Base-by-base conservation (phyloP, 1,140 invertebrate genomes). In the Globodera rostochiensis region DNA sequence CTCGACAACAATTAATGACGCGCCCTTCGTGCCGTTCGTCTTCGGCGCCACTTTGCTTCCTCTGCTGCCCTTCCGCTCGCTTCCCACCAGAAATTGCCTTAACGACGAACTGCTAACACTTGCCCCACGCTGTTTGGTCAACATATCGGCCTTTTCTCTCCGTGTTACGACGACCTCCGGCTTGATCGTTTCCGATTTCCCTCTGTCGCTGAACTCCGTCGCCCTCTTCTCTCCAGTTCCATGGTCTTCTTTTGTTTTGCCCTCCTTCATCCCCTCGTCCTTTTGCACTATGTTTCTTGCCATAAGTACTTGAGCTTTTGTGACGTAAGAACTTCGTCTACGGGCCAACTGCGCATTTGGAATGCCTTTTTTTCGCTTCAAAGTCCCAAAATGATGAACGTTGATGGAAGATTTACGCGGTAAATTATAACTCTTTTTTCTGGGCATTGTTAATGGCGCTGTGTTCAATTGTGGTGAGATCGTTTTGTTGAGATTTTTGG, bases 1-100 rank as follows among this genome's bases (percentile, higher is more conserved):
- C 45, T 21, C 21, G 15, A 46, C 66, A 53, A 8, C 36, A 36
- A 36, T 36, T 36, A 36, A 36, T 1, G 36, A 36, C 36, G 36
- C 36, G 36, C 36, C 36, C 36, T 36, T 9, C 21, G 9, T 60
- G 13, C 9, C 25, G 66, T 36, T 64, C 36, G 21, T 70, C 70
- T 78, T 78, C 66, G 76, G 76, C 21, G 76, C 76, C 66, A 78
- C 76, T 70, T 78, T 78, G 6, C 57, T 50, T n/a, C 76, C 64
- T 25, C 76, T 64, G 49, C 74, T 64, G 64, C 45, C 57, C 46
- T 50, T 78, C 47, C 64, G 64, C n/a, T 78, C 64, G 66, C 64
- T 67, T 67, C 64, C 76, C 15, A 53, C 76, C 50, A 78, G 70
- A 7, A 78, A 67, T 36, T 78, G 76, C 13, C 76, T 36, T 36